Evolutionary conservation across 2,888 invertebrate species (phyloP), one percentile per base, ranked within the genome.

Genomic region (Mythimna vitellina): DNA sequence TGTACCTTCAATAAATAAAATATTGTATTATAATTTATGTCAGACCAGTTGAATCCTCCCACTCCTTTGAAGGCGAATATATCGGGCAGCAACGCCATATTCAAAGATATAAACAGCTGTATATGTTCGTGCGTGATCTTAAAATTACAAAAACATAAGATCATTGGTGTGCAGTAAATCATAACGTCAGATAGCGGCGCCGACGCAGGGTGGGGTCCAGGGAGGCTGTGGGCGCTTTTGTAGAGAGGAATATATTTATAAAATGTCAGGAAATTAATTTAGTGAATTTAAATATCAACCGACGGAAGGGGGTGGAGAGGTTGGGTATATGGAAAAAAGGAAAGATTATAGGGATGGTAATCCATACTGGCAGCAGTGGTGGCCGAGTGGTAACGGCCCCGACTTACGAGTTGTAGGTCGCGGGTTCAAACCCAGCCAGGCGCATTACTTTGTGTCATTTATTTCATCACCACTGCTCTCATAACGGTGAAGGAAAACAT

Each of bases 121-220:
- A 70, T 70, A 49, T n/a, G 60, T 58, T 49, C 4, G 51, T 76
- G 66, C 66, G 29, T 69, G 74, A 53, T 70, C 38, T 56, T 63
- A 56, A 70, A 75, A 64, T 64, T 64, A 77, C 12, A 78, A 71
- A 71, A 77, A 73, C 58, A 17, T 49, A 65, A 77, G 69, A 71
- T 72, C 66, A 75, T 61, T 77, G 70, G 68, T 72, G 71, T 65
- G 62, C 65, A 32, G 64, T 83, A 77, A 82, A 84, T 82, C 75
- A 77, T 80, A 70, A 75, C 29, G 80, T 83, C 82, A 70, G 80
- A 76, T 70, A 76, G 65, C 69, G 70, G 82, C 79, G 84, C 82
- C 74, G 54, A 61, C 69, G 72, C 71, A 81, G 58, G 58, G 29
- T 42, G 62, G 57, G 32, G 56, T 65, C 58, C 49, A 65, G 68